These are phyloP conservation scores for Julus scanicus DNA, from an alignment of 2,888 invertebrate species.

Conservation along the genomic window DNA sequence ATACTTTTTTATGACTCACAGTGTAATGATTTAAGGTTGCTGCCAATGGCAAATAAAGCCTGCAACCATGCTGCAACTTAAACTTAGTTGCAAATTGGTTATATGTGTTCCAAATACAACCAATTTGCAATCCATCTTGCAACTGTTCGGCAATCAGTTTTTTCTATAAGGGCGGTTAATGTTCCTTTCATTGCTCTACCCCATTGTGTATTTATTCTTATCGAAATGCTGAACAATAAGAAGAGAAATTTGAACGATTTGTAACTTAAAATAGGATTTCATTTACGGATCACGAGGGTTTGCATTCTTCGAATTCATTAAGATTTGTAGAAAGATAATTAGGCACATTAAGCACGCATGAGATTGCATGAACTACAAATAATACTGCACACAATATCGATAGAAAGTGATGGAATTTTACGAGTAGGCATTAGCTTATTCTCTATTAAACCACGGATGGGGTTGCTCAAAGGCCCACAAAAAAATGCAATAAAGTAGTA, in stretches of 20 bases:
- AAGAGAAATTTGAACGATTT: background rate
- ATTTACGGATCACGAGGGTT: background rate
- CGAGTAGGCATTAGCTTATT: too few species aligned
- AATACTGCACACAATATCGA: background rate
- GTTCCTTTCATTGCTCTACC: background rate
- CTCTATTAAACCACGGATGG: too few species aligned
- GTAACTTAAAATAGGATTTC: background rate
- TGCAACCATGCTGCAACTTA: too few species aligned
- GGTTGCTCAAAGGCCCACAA: background rate
- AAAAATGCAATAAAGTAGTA: background rate
- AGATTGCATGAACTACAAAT: background rate
- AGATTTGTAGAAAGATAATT: background rate
- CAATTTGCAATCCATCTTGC: too few species aligned
- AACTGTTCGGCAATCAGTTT: too few species aligned
- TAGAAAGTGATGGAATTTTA: background rate
- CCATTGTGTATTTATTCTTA: background rate
- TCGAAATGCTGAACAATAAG: background rate
- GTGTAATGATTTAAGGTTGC: too few species aligned
- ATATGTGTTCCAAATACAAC: too few species aligned
- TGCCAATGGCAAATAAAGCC: too few species aligned
- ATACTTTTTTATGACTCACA: too few species aligned
- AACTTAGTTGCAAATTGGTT: background rate
- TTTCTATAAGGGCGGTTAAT: background rate
- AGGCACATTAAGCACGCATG: background rate
- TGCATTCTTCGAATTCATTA: background rate